Evolutionary conservation across 2,888 invertebrate species (phyloP), one percentile per base, ranked within the genome.

Genomic region (Pemphredon lugubris): DNA sequence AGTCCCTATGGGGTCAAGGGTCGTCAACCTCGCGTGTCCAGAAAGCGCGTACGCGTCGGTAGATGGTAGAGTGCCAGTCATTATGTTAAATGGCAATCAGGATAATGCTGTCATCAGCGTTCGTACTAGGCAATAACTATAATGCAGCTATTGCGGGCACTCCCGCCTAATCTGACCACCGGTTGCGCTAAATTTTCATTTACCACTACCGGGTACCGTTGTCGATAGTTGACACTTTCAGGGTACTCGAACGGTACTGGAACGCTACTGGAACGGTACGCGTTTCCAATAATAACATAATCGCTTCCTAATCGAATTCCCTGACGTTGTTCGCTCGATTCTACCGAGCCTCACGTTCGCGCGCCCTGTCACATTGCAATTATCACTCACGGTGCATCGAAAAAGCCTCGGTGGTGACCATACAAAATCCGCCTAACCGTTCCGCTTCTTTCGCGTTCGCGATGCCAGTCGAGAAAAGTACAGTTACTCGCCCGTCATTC

Each of bases 61-160:
- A 76, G 73, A 74, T 75, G 73, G 59, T 76, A 74, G 69, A 84
- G 84, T 78, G 84, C 85, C 77, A 79, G 79, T 85, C 84, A 86
- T 87, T 87, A 87, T 82, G 83, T 84, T 86, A 88, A 88, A 84
- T 84, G 86, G 86, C 87, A 87, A 88, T 87, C 86, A 85, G 86
- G 84, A 84, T 88, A 88, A 87, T 87, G 79, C 84, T 81, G 83
- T 86, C 85, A 86, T 87, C 86, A 84, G 82, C 59, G 80, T 83
- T 82, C 77, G 76, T 81, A 67, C 77, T 71, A 58, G 70, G 77
- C 80, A 79, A 82, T 81, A 81, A 82, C 82, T 79, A 77, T 80
- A 82, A 81, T 81, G 67, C 72, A 67, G 69, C 39, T 65, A 80
- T 80, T 81, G 80, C 45, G 69, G 65, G 55, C 74, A 79, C 75